Base-by-base conservation (phyloP, 2,113 vertebrate genomes). In the Burhinus bistriatus region DNA sequence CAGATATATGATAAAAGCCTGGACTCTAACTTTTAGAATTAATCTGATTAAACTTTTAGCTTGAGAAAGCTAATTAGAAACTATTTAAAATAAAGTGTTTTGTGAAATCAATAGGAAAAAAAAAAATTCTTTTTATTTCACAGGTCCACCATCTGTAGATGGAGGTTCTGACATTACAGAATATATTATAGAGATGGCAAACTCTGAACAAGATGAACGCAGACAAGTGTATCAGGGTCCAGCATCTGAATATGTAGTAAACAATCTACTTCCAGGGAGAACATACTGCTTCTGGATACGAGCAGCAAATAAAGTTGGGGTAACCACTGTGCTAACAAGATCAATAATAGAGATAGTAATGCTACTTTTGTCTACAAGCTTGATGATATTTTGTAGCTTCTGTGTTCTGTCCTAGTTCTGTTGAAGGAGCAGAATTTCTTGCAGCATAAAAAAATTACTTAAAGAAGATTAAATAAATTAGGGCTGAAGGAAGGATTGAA, bases 271-370 rank as follows among this genome's bases (percentile, higher is more conserved):
- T 42, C 98, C 98, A 27, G 98, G 98, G 49, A 97, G 96, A 69
- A 94, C 83, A 0, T 98, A 98, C 34, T 87, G 93, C 96, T 98
- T 98, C 96, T 98, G 97, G 97, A 96, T 98, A 34, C 97, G 98
- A 86, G 97, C 98, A 40, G 96, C 94, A 73, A 98, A 98, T 36
- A 97, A 78, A 96, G 97, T 97, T 5, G 97, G 98, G 98, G 97
- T 98, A 94, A 88, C 58, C 45, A 20, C 65, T 66, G 52, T 55
- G 5, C 71, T 71, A 16, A 9, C 0, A 5, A 36, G 47, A 29
- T 5, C 25, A 5, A 32, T 7, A 54, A 54, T 26, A 27, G 49
- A 49, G 38, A 6, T 9, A 49, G 8, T 6, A 34, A 17, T 1
- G 15, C 3, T 14, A 19, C 12, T 26, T 0, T 47, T 68, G 11